A percentile compares a stretch with the other conserved stretches of the same genome.
phyloP scores from a whole-genome alignment of 2,888 invertebrate species.

The Apotomis capreana region DNA sequence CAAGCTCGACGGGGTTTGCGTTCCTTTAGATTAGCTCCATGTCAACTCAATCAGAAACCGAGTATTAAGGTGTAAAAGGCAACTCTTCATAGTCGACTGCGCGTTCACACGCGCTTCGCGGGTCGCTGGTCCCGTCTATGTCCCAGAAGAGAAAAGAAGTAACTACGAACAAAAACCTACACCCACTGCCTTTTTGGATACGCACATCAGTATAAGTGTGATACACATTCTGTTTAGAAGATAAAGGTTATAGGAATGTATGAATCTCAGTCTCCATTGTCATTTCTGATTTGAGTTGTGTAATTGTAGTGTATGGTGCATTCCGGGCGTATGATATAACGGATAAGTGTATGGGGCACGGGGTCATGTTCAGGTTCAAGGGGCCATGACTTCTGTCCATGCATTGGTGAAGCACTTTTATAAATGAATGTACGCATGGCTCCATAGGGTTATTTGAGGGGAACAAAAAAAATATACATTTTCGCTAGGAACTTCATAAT shows the following conservation, averaged over 20 bases:
- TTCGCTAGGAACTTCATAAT: no score
- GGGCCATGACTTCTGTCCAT: not conserved
- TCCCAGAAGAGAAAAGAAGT: not conserved
- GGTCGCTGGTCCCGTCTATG: slow-evolving; percentile 10
- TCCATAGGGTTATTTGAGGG: no score
- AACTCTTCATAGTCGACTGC: not conserved
- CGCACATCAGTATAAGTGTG: not conserved
- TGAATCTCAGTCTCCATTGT: not conserved
- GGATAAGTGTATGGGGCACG: slow-evolving; percentile 15
- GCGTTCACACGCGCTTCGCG: slow-evolving; percentile 18
- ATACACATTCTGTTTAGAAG: not conserved
- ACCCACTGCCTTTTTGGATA: not conserved
- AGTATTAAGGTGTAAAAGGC: not conserved
- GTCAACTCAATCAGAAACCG: no score
- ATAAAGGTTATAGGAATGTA: not conserved
- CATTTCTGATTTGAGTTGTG: not conserved
- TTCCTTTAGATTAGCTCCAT: no score
- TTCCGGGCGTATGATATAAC: slow-evolving; percentile 4
- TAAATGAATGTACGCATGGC: not conserved
- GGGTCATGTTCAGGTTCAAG: slow-evolving; percentile 13
- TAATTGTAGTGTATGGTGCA: not conserved
- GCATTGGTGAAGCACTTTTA: not conserved
- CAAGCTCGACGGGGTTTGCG: no score
- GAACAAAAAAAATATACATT: no score
- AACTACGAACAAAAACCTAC: not conserved